Conservation (phyloP, 2,797 vertebrate species). For the Sebastes oblongus region DNA sequence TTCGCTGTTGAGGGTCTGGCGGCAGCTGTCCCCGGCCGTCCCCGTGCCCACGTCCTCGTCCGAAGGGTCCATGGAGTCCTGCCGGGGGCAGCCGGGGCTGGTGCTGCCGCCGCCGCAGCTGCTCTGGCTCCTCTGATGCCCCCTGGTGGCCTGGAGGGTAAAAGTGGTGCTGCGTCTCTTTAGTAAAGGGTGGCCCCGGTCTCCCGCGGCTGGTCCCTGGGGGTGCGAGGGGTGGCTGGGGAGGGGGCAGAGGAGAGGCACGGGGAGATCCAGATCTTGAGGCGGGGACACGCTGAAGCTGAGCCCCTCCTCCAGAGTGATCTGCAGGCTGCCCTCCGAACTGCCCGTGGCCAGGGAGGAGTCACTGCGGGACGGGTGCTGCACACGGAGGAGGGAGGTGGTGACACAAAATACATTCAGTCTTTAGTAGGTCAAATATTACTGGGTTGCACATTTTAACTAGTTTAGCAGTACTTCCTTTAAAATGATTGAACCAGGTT, state of each 20-base stretch:
- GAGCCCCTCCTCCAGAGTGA: slow-evolving; percentile 89
- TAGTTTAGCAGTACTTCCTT: background rate
- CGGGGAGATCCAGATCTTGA: slow-evolving; percentile 68
- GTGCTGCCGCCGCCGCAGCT: slow-evolving; percentile 88
- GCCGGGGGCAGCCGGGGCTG: slow-evolving; percentile 85
- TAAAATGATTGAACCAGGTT: background rate
- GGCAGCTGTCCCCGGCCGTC: slow-evolving; percentile 39
- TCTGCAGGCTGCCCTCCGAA: slow-evolving; percentile 90
- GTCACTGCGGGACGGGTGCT: slow-evolving; percentile 85
- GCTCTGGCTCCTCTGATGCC: slow-evolving; percentile 91
- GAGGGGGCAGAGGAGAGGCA: slow-evolving; percentile 61
- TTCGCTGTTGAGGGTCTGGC: slow-evolving; percentile 83
- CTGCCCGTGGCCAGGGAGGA: slow-evolving; percentile 88
- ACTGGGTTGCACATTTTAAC: background rate
- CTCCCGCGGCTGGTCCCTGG: background rate
- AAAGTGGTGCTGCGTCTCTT: slow-evolving; percentile 56
- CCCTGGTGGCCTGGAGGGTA: slow-evolving; percentile 83
- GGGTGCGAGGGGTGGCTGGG: slow-evolving; percentile 68
- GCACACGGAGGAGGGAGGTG: slow-evolving; percentile 9
- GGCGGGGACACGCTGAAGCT: slow-evolving; percentile 85
- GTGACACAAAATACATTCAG: background rate
- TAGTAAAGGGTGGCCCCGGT: slow-evolving; percentile 15
- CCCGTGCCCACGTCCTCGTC: slow-evolving; percentile 81
- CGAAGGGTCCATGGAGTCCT: slow-evolving; percentile 90
- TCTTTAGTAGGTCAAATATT: too few species aligned